Base-by-base conservation (phyloP, 2,888 invertebrate genomes). In the Polietes domitor region DNA sequence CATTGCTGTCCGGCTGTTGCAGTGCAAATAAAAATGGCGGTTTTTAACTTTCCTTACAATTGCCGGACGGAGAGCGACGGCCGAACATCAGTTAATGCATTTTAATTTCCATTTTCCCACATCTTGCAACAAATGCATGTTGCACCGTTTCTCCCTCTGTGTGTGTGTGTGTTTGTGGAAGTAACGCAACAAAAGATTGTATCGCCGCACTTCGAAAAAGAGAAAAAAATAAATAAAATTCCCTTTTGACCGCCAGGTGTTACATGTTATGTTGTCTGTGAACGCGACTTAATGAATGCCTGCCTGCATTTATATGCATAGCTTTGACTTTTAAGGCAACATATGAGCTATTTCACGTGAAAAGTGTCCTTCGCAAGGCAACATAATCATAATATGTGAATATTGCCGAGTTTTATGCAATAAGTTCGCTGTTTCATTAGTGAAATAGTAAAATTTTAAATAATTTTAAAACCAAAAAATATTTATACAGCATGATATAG, bases 71-170 rank as follows among this genome's bases (percentile, higher is more conserved):
- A n/a, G n/a, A n/a, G n/a, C 19, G 17, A 41, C 6, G 55, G 21
- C 7, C 47, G 43, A 77, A 73, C 65, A 26, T 43, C 37, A 73
- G 79, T 61, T 37, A 79, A 77, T 73, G 50, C 41, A 76, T 79
- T 79, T 83, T 83, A 74, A 76, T 80, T 76, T 72, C 37, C 65
- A 47, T 68, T 83, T 61, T 68, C 15, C 41, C 4, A 12, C 68
- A 41, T 41, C 10, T 21, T 65, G 37, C 65, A 74, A 63, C 61
- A 70, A 32, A 53, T 53, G 53, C 10, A 10, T 19, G 19, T 9
- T 21, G 53, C 21, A 1, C n/a, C n/a, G n/a, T n/a, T n/a, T n/a
- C n/a, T n/a, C n/a, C n/a, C n/a, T n/a, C n/a, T n/a, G n/a, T n/a
- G 4, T 53, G 53, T 47, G 7, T n/a, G 3, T 17, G 9, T 21